Evolutionary conservation across 92 coral and sea anemone genomes (phyloP).

Genomic region (Epizoanthus scotinus): DNA sequence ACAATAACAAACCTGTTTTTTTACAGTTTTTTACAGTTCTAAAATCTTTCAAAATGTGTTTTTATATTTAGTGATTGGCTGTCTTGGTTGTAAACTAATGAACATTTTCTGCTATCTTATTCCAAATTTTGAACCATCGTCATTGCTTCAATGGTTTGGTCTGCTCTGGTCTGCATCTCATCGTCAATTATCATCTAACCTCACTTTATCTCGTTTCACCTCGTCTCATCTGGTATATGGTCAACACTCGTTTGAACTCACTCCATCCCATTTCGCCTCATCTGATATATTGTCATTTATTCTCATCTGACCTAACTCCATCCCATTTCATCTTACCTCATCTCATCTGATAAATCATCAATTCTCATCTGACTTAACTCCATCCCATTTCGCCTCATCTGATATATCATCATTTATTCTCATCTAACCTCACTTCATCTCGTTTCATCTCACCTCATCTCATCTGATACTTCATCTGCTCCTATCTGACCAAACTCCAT

Average conservation of each 20-base stretch:
- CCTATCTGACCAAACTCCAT: too few species aligned
- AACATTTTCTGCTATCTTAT: conserved; percentile 2
- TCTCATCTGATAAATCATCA: too few species aligned
- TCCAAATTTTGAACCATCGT: conserved; percentile 8
- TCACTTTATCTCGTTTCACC: neutral
- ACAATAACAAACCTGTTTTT: too few species aligned
- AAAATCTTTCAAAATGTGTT: neutral
- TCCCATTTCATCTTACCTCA: too few species aligned
- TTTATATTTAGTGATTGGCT: neutral
- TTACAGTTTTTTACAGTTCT: too few species aligned
- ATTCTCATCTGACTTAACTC: too few species aligned
- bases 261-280: too few species aligned
- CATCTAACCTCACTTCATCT: neutral
- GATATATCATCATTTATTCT: neutral
- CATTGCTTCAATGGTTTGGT: neutral
- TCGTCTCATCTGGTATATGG: too few species aligned
- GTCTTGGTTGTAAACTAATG: neutral
- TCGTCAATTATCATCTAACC: neutral
- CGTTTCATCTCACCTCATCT: too few species aligned
- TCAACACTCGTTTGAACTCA: too few species aligned
- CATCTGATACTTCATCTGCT: neutral
- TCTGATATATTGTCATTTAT: too few species aligned
- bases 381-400: neutral
- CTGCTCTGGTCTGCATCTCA: neutral
- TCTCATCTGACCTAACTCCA: too few species aligned